Conservation (phyloP, 2,797 vertebrate genomes). For the Pantherophis vulpinus region DNA sequence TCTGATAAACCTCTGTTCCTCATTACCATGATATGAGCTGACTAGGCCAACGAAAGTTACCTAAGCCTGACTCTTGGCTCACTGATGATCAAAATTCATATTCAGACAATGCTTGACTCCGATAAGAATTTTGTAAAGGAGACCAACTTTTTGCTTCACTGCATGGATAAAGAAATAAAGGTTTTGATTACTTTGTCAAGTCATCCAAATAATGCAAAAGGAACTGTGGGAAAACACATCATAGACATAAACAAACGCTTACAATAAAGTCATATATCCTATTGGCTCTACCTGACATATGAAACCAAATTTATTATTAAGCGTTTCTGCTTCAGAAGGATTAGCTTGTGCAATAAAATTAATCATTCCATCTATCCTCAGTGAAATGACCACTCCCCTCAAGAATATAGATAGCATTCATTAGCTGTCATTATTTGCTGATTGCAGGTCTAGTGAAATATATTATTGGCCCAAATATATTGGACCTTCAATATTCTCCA, state of each 20-base stretch:
- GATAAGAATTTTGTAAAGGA: neutral
- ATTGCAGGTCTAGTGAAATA: neutral
- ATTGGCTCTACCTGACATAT: neutral
- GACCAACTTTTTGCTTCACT: neutral
- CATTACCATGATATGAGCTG: neutral
- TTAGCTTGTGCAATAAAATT: neutral
- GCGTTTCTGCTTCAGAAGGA: neutral
- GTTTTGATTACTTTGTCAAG: neutral
- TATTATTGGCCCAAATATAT: neutral
- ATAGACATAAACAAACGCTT: neutral
- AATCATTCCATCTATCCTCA: neutral
- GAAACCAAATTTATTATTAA: neutral
- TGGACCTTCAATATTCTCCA: neutral
- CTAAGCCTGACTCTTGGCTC: neutral
- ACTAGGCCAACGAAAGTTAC: neutral
- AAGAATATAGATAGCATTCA: neutral
- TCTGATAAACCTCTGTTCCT: neutral
- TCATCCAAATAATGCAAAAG: neutral
- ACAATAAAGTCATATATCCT: neutral
- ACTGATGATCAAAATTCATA: neutral
- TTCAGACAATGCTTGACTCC: neutral
- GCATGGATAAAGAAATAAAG: neutral
- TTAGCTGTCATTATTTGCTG: neutral
- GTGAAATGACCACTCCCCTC: neutral
- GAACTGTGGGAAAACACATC: neutral